phyloP scores from a whole-genome alignment of 2,797 vertebrate species.

The Myiotriccus ornatus region DNA sequence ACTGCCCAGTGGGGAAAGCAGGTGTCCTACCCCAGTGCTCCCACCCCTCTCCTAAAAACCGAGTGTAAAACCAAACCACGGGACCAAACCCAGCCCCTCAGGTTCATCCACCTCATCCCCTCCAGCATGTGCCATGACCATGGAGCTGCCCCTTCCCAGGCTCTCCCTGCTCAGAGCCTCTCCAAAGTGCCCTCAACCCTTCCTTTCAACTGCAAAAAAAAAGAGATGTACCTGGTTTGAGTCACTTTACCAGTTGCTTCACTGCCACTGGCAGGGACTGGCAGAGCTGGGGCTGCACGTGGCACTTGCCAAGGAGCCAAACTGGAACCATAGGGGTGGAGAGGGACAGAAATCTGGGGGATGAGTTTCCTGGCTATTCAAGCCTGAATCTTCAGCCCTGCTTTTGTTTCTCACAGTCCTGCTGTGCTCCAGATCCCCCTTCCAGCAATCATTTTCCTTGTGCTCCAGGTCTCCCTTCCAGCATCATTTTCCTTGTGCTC shows the following conservation, averaged over 20 bases:
- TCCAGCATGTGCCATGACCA: neutral
- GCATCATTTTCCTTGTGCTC: neutral
- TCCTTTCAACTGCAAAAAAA: neutral
- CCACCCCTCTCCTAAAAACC: fast-evolving
- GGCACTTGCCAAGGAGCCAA: neutral
- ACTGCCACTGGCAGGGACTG: neutral
- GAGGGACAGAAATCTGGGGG: neutral
- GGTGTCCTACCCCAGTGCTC: neutral
- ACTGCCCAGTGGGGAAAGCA: neutral
- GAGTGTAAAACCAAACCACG: neutral
- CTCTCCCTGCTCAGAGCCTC: neutral
- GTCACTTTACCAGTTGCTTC: neutral
- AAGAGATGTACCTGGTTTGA: neutral
- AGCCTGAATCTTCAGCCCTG: neutral
- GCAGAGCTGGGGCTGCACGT: neutral
- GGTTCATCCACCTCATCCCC: neutral
- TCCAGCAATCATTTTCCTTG: neutral
- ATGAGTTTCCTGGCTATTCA: neutral
- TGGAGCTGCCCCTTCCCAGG: neutral
- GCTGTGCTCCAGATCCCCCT: neutral
- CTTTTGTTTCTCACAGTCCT: neutral
- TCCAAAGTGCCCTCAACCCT: neutral
- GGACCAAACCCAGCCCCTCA: neutral
- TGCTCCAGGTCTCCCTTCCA: neutral
- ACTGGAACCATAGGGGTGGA: neutral